A percentile compares a stretch with the other conserved stretches of the same genome.
These are phyloP conservation scores for Trachemys scripta DNA, from an alignment of 2,113 vertebrate genomes.

Conservation along the genomic window DNA sequence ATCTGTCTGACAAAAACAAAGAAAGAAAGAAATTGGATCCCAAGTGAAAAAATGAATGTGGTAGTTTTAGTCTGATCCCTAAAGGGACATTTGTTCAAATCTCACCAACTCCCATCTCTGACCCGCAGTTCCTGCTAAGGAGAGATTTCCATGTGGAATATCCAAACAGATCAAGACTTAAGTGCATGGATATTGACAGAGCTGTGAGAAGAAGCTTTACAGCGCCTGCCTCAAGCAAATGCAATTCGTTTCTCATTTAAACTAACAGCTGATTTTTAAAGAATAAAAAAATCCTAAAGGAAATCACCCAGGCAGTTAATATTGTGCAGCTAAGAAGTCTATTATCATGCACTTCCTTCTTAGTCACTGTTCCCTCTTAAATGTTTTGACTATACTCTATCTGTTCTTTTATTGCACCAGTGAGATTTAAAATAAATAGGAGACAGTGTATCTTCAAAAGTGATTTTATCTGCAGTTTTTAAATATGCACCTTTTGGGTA, in stretches of 20 bases:
- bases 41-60: background rate
- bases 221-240: background rate
- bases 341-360: background rate
- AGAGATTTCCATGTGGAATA: background rate
- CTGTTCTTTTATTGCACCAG: background rate
- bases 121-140: background rate
- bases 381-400: background rate
- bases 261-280: background rate
- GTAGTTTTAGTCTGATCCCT: background rate
- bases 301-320: background rate
- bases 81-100: background rate
- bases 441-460: fast-evolving
- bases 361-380: background rate
- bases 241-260: background rate
- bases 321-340: background rate
- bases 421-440: background rate
- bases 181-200: background rate
- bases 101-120: background rate
- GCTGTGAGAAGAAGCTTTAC: background rate
- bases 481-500: background rate
- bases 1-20: background rate
- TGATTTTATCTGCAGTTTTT: background rate
- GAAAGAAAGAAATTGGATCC: background rate
- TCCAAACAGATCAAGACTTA: background rate
- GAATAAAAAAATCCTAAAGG: background rate